Evolutionary conservation across 2,797 vertebrate genomes (phyloP).

Genomic region (Odontamblyopus lacepedii): DNA sequence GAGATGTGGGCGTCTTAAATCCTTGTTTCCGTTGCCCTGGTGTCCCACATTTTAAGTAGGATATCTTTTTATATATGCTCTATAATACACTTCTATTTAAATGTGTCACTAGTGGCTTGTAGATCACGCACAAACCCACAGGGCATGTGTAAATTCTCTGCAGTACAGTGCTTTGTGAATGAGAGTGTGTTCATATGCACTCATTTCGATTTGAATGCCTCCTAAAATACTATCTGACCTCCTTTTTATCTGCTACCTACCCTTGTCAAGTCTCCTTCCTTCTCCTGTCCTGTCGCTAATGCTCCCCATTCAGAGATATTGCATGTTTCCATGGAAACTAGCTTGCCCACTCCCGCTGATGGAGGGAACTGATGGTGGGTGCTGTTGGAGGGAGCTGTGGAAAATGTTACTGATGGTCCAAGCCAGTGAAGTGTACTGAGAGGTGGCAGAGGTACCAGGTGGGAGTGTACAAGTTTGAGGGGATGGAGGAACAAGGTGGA

Average conservation of each 20-base stretch:
- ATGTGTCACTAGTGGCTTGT: slow-evolving; percentile 46
- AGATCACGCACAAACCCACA: slow-evolving; percentile 17
- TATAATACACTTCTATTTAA: slow-evolving; percentile 42
- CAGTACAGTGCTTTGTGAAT: slow-evolving; percentile 20
- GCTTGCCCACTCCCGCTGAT: slow-evolving; percentile 77
- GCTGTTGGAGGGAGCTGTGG: slow-evolving; percentile 48
- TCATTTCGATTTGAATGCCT: slow-evolving; percentile 13
- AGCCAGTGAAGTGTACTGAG: neutral
- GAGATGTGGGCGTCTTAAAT: slow-evolving; percentile 46
- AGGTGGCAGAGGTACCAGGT: neutral
- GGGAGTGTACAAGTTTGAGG: neutral
- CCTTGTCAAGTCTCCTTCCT: slow-evolving; percentile 40
- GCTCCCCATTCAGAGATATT: slow-evolving; percentile 71
- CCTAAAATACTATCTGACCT: slow-evolving; percentile 6
- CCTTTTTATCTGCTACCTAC: slow-evolving; percentile 40
- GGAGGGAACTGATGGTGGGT: slow-evolving; percentile 56
- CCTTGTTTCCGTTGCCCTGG: slow-evolving; percentile 52
- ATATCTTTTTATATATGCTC: slow-evolving; percentile 41
- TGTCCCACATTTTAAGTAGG: slow-evolving; percentile 64
- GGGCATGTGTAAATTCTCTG: slow-evolving; percentile 16
- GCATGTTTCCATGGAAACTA: slow-evolving; percentile 80
- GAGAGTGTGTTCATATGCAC: slow-evolving; percentile 11
- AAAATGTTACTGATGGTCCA: neutral
- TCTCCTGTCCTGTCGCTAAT: slow-evolving; percentile 41
- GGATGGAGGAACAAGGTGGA: neutral